phyloP scores from a whole-genome alignment of 2,797 vertebrate species.

The Margarornis squamiger region DNA sequence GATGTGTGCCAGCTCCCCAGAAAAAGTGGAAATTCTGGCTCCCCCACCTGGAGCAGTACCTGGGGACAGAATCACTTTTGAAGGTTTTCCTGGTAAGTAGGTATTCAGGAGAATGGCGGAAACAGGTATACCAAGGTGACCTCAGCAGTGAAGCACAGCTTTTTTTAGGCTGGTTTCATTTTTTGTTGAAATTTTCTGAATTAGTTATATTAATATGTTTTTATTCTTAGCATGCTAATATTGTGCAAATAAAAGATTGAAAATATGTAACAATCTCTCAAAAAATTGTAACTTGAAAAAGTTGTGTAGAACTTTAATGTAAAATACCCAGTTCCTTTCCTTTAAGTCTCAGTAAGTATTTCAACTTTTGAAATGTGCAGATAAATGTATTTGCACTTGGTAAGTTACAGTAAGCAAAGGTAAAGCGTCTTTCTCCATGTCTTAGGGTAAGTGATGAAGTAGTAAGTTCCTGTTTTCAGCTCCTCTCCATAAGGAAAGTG shows the following conservation, averaged over 20 bases:
- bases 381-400: neutral
- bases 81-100: constrained; percentile 88
- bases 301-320: neutral
- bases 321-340: neutral
- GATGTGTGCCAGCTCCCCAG: constrained; percentile 96
- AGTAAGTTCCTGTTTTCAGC: neutral
- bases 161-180: neutral
- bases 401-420: neutral
- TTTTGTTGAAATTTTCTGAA: neutral
- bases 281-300: neutral
- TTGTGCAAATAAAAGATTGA: neutral
- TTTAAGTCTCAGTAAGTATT: neutral
- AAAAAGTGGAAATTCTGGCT: constrained; percentile 94
- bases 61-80: constrained; percentile 91
- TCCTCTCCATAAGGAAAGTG: neutral
- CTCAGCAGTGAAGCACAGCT: neutral
- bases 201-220: neutral
- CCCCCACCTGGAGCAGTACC: constrained; percentile 87
- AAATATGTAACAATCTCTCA: neutral
- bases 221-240: neutral
- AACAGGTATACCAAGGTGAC: neutral
- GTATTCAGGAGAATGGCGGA: neutral
- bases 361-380: neutral
- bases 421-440: neutral
- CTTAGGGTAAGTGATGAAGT: neutral